A percentile compares a stretch with the other conserved stretches of the same genome.
Evolutionary conservation across 64 coral and sea anemone genomes (phyloP).

Genomic region (Actinia equina): DNA sequence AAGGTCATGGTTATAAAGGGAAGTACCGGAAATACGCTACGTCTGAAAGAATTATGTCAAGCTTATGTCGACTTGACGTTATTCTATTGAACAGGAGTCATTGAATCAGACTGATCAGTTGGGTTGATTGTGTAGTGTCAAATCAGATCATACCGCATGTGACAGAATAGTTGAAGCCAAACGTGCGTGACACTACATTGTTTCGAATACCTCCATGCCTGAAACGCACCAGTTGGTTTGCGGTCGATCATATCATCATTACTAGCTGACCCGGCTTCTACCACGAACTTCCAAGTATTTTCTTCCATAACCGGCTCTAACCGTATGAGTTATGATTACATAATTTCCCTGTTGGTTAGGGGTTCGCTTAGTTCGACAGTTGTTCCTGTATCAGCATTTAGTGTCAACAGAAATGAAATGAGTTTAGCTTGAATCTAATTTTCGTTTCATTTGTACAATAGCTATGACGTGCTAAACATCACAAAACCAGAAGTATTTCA

Average conservation of each 20-base stretch:
- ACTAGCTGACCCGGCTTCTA: background rate
- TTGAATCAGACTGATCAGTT: no score
- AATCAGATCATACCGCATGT: no score
- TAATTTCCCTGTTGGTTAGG: background rate
- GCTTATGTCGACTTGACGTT: no score
- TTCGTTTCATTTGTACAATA: background rate
- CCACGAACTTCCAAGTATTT: background rate
- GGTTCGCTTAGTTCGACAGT: background rate
- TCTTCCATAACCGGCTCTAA: background rate
- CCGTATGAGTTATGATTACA: background rate
- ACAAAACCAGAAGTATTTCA: background rate
- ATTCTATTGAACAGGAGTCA: no score
- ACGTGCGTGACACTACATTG: no score
- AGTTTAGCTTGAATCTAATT: background rate
- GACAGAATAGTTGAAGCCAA: no score
- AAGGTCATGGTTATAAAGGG: no score
- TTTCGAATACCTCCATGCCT: no score
- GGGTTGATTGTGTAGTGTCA: no score
- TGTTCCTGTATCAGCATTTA: background rate
- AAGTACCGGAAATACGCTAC: no score
- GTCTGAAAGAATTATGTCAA: no score
- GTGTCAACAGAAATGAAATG: background rate
- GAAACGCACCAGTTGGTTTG: no score
- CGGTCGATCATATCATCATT: background rate
- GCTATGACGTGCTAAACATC: background rate